A percentile compares a stretch with the other conserved stretches of the same genome.
Conservation (phyloP, 2,113 vertebrate species). For the Motacilla alba region DNA sequence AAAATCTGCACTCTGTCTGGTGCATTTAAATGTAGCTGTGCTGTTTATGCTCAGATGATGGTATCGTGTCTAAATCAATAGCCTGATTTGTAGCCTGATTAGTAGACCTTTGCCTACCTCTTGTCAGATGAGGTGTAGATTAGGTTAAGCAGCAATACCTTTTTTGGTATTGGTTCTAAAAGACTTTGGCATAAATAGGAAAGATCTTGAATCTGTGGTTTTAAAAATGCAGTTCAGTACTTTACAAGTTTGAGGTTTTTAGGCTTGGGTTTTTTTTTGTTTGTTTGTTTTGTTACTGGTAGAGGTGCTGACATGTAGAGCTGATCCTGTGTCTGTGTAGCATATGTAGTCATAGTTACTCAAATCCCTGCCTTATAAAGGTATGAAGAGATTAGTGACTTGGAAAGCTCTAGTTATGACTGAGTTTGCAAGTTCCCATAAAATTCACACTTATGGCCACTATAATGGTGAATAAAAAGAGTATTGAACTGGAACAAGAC, state of each 20-base stretch:
- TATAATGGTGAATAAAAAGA: constrained; percentile 83
- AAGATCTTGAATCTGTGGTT: background rate
- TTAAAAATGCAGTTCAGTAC: background rate
- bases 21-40: background rate
- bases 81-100: background rate
- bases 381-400: constrained; percentile 75
- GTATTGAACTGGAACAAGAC: constrained; percentile 85
- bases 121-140: background rate
- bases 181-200: background rate
- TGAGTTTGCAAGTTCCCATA: constrained; percentile 82
- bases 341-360: constrained; percentile 49
- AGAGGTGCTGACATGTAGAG: background rate
- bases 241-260: background rate
- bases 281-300: background rate
- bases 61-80: background rate
- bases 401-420: constrained; percentile 73
- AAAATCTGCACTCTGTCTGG: background rate
- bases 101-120: background rate
- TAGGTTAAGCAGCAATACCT: background rate
- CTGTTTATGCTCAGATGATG: background rate
- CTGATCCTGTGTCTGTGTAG: background rate
- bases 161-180: background rate
- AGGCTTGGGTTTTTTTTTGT: background rate
- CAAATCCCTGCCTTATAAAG: constrained; percentile 60
- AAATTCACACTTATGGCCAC: constrained; percentile 81